These are phyloP conservation scores for Rhynchophorus ferrugineus DNA, from an alignment of 1,140 invertebrate species.

Conservation along the genomic window DNA sequence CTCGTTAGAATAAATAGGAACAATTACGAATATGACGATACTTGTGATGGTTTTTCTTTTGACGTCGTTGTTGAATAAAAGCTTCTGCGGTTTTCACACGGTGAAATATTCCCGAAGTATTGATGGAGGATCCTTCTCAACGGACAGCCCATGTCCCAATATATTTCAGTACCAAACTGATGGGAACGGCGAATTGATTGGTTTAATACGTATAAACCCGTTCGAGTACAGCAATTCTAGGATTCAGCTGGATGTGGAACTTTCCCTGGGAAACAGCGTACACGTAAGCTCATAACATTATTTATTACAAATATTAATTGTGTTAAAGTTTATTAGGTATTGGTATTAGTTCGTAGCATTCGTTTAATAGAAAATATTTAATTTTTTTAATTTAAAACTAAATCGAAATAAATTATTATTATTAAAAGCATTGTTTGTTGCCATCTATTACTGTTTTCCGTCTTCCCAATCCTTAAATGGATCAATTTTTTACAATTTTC, in stretches of 20 bases:
- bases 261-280: constrained; percentile 31
- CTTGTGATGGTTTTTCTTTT: constrained; percentile 4
- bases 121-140: not conserved
- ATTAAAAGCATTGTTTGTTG: too few relatives aligned
- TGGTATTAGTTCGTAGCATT: too few relatives aligned
- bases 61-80: not conserved
- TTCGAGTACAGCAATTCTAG: constrained; percentile 14
- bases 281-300: constrained; percentile 21
- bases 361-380: too few relatives aligned
- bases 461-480: too few relatives aligned
- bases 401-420: too few relatives aligned
- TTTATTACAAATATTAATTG: too few relatives aligned
- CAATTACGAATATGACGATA: not conserved
- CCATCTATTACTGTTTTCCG: too few relatives aligned
- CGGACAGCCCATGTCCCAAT: constrained; percentile 28
- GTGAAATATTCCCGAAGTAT: constrained; percentile 7
- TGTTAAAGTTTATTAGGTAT: too few relatives aligned
- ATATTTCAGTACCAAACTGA: constrained; percentile 29
- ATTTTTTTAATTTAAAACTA: too few relatives aligned
- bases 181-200: constrained; percentile 25
- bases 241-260: constrained; percentile 28
- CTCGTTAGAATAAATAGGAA: not conserved
- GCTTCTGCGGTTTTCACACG: not conserved
- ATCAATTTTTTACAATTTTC: too few relatives aligned
- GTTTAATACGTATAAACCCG: constrained; percentile 20